Base-by-base conservation (phyloP, 1,140 invertebrate genomes). In the Euwallacea fornicatus region DNA sequence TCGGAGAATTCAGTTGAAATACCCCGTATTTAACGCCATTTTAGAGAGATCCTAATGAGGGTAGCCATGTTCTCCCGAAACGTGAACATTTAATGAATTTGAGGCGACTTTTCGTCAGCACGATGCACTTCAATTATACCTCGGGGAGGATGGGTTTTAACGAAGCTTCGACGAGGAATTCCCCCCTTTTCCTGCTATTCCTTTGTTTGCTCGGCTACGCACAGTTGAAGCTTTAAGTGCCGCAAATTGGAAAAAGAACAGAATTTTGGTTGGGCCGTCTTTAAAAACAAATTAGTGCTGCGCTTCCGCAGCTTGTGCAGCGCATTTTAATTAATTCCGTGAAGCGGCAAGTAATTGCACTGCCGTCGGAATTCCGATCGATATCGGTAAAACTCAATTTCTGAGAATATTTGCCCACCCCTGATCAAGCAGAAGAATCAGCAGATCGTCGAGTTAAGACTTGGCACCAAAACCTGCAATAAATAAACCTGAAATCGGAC, bases 11-110 rank as follows among this genome's bases (percentile, higher is more conserved):
- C 21, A 33, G 2, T 13, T 50, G 13, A 50, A 50, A 50, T 50
- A 13, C 13, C 46, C 46, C 46, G 46, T 13, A 50, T 50, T 50
- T 50, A 50, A 50, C 46, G 21, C 21, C 4, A 33, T 33, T 33
- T 33, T 33, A 33, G 21, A 63, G 44, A 42, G 63, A 58, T 66
- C 42, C 15, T 66, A 66, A 66, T 66, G 65, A 66, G 50, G 65
- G 15, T 10, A 16, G 63, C 47, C 50, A 15, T 44, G 54, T 58
- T 66, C 43, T 46, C 8, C 43, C 11, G 42, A 44, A 66, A 66
- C 65, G 65, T 58, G 65, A 66, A 58, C 65, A 56, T 58, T 66
- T 66, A 66, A 66, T 66, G 65, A 66, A 66, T 66, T 55, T 55
- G 53, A 47, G 60, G 60, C 60, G 60, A 65, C 53, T 65, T 66